Evolutionary conservation across 2,113 vertebrate species (phyloP).

Genomic region (Phocoena phocoena): DNA sequence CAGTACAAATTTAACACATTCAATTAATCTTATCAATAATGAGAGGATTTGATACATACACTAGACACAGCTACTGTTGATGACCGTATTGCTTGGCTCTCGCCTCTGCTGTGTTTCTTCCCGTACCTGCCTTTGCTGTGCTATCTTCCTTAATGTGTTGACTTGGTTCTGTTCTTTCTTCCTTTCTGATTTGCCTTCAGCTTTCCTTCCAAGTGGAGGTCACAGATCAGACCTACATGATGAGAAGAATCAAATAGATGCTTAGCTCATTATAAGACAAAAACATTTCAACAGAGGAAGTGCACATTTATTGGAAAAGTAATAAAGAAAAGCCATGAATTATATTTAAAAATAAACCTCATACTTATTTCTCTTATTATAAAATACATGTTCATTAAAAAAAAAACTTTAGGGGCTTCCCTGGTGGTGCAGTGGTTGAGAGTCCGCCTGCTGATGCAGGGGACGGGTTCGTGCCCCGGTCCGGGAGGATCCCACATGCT

Average conservation of each 20-base stretch:
- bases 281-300: background rate
- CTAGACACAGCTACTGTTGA: background rate
- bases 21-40: slow-evolving; percentile 38
- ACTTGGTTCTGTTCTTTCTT: background rate
- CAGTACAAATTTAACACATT: slow-evolving; percentile 32
- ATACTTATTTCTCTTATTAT: background rate
- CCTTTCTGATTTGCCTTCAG: background rate
- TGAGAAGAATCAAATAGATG: background rate
- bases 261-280: background rate
- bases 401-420: background rate
- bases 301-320: background rate
- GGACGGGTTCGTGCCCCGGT: no score
- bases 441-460: no score
- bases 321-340: background rate
- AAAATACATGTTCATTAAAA: background rate
- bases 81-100: background rate
- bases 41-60: background rate
- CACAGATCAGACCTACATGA: background rate
- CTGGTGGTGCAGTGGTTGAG: no score
- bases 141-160: background rate
- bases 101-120: background rate
- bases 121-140: background rate
- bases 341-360: slow-evolving; percentile 20
- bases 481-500: no score
- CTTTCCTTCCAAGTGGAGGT: slow-evolving; percentile 6